Percentiles rank a stretch among this genome's conserved stretches.
These are phyloP conservation scores for Agapostemon virescens DNA, from an alignment of 2,888 invertebrate genomes.

Conservation along the genomic window DNA sequence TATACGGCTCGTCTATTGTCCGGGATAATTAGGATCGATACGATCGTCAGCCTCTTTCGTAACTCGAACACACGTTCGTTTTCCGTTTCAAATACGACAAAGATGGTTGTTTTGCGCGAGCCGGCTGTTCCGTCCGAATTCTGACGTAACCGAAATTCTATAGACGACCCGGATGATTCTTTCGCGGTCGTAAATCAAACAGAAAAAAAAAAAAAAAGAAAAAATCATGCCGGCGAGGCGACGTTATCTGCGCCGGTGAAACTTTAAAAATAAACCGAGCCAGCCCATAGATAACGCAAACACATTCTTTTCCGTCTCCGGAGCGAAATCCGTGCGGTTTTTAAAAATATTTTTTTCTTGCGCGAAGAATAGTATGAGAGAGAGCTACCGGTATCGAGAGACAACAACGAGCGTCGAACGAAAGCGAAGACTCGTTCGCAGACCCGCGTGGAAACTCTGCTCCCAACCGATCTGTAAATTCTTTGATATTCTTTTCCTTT, in stretches of 20 bases:
- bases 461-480: constrained; percentile 34
- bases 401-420: not conserved
- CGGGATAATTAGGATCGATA: constrained; percentile 30
- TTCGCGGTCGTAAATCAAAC: not conserved
- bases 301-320: not conserved
- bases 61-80: constrained; percentile 11
- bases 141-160: not conserved
- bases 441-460: too few relatives aligned
- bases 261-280: not conserved
- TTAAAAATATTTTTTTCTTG: not conserved
- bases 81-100: constrained; percentile 15
- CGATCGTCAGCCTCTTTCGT: constrained; percentile 18
- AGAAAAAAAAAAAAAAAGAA: too few relatives aligned
- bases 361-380: too few relatives aligned
- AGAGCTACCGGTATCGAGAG: not conserved
- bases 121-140: not conserved
- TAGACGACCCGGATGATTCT: not conserved
- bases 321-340: not conserved
- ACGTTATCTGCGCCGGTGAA: not conserved
- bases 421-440: not conserved
- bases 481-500: constrained; percentile 11
- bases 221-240: not conserved
- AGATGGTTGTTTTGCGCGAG: constrained; percentile 6
- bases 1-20: constrained; percentile 19
- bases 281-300: not conserved